Conservation (phyloP, 2,797 vertebrate species). For the Centroberyx gerrardi region DNA sequence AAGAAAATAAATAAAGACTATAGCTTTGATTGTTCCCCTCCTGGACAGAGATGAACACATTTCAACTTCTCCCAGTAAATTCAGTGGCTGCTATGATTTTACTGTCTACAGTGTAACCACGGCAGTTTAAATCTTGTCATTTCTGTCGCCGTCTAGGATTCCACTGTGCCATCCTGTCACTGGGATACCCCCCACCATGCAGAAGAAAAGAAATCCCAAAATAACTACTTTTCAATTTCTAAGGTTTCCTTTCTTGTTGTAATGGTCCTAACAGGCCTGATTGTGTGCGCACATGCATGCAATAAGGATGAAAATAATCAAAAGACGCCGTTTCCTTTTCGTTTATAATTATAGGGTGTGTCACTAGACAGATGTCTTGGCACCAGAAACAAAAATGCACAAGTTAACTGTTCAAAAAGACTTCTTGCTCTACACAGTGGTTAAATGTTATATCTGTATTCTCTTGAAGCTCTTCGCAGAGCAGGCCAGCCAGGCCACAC, state of each 20-base stretch:
- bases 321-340: slow-evolving; percentile 77
- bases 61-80: slow-evolving; percentile 12
- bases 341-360: slow-evolving; percentile 87
- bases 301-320: slow-evolving; percentile 80
- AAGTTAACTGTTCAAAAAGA: slow-evolving; percentile 76
- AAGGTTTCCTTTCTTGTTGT: slow-evolving; percentile 33
- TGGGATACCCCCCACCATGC: neutral
- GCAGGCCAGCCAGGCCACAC: slow-evolving; percentile 33
- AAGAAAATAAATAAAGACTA: slow-evolving; percentile 38
- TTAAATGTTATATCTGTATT: slow-evolving; percentile 79
- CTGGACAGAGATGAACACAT: slow-evolving; percentile 16
- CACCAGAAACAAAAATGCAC: slow-evolving; percentile 77
- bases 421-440: slow-evolving; percentile 65
- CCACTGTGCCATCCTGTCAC: neutral
- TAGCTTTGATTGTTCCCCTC: slow-evolving; percentile 41
- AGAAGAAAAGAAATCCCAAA: neutral
- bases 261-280: slow-evolving; percentile 51
- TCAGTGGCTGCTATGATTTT: slow-evolving; percentile 2
- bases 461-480: slow-evolving; percentile 63
- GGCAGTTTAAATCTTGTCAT: slow-evolving; percentile 20
- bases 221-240: slow-evolving; percentile 33
- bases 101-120: slow-evolving; percentile 23
- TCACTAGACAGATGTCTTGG: slow-evolving; percentile 85
- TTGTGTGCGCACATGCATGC: slow-evolving; percentile 61
- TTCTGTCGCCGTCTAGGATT: neutral